Base-by-base conservation (phyloP, 2,797 vertebrate species). In the Propithecus deckenii region DNA sequence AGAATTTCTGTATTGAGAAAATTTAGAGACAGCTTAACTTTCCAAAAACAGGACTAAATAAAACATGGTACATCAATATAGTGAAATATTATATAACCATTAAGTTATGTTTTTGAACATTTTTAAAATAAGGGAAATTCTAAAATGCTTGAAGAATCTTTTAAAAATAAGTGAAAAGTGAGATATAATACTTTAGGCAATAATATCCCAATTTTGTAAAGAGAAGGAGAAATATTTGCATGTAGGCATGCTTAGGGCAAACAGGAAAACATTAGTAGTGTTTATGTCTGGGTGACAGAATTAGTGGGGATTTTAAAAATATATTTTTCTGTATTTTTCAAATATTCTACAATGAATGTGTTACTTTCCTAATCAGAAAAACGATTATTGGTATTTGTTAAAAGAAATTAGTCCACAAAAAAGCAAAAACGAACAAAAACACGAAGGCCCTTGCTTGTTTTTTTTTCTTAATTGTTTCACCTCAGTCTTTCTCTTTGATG, bases 51-150 rank as follows among this genome's bases (percentile, higher is more conserved):
- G 63, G 28, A 76, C 52, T 89, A 75, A 79, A 50, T 74, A 61
- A 81, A 79, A 96, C 69, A 80, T 23, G n/a, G 30, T 67, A 48
- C 7, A 32, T 52, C n/a, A 15, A 72, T 43, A 69, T 35, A 84
- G 52, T 52, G 57, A 92, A 46, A 80, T 80, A 69, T 59, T 43
- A 57, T n/a, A 65, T 79, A 91, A 81, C 43, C 13, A 89, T 13
- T 81, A 87, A 59, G 30, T 63, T 91, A 46, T 84, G 67, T 86
- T 91, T 87, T 67, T 48, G n/a, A 89, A 74, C 23, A 61, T 91
- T 84, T 96, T 76, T 80, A 50, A 97, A 93, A 74, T 81, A 93
- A 96, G 61, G 71, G 41, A 86, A 71, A 92, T 94, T 90, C 0
- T 22, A 80, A 90, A 89, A n/a, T 28, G 35, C 86, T 86, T 46